These are phyloP conservation scores for Lacerta bilineata DNA, from an alignment of 2,797 vertebrate species.

Conservation along the genomic window DNA sequence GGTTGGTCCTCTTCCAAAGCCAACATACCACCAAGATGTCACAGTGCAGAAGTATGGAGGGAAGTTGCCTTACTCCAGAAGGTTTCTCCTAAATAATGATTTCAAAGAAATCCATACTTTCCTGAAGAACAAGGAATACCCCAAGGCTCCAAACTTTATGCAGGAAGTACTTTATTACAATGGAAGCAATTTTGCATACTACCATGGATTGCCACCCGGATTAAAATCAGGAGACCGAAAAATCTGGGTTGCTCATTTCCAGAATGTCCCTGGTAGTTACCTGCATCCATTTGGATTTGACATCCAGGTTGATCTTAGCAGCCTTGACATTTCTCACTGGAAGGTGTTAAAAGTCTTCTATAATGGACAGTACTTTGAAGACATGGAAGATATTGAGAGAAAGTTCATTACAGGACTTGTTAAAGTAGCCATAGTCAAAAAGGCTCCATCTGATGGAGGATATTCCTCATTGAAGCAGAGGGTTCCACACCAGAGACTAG, in stretches of 20 bases:
- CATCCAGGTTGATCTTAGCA: constrained; percentile 69
- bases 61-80: constrained; percentile 78
- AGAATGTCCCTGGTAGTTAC: constrained; percentile 62
- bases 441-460: constrained; percentile 38
- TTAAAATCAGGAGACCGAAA: constrained; percentile 65
- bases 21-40: constrained; percentile 75
- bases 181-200: constrained; percentile 40
- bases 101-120: constrained; percentile 72
- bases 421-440: constrained; percentile 54
- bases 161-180: constrained; percentile 61
- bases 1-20: constrained; percentile 84
- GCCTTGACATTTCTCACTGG: constrained; percentile 64
- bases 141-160: constrained; percentile 79
- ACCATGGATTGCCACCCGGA: constrained; percentile 53
- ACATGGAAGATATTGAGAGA: constrained; percentile 64
- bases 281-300: constrained; percentile 74
- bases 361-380: constrained; percentile 71
- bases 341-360: constrained; percentile 70
- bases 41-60: constrained; percentile 78
- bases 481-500: constrained; percentile 50
- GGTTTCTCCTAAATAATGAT: constrained; percentile 81
- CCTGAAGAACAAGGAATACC: constrained; percentile 69
- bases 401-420: constrained; percentile 66
- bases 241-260: constrained; percentile 67
- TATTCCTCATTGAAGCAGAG: constrained; percentile 61